Base-by-base conservation (phyloP, 2,797 vertebrate species). In the Crypturellus tataupa region DNA sequence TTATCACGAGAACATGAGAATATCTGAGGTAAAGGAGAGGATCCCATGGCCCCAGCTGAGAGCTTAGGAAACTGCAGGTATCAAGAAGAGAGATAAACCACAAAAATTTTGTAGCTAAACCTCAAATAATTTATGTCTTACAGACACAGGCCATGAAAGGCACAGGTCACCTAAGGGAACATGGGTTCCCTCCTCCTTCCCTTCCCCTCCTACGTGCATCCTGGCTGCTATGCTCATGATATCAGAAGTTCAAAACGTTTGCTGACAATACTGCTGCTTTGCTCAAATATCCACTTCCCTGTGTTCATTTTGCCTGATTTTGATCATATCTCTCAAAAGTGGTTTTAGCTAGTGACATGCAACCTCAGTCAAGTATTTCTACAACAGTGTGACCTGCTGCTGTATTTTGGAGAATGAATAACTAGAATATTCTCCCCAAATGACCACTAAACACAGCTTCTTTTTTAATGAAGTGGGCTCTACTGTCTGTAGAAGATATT, bases 191-290 rank as follows among this genome's bases (percentile, higher is more conserved):
- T n/a, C n/a, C n/a, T n/a, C n/a, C n/a, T 3, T 18, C 4, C 25
- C 53, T n/a, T 0, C 0, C n/a, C 29, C 82, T 85, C 27, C 51
- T 39, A 11, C 51, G 10, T 2, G 16, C 31, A 15, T 12, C 31
- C 60, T 33, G 69, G 29, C n/a, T 47, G 62, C 67, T 64, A 1
- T 0, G 0, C 20, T 25, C 51, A 3, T 12, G 65, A 27, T 58
- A 6, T 23, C 20, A 35, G 0, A 3, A 29, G 35, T 15, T 46
- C 80, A 79, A 5, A 29, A n/a, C 15, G 18, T 7, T 4, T 0
- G 1, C n/a, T 78, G 29, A 49, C 40, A 70, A 65, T 10, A 9
- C 13, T 25, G 13, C 23, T 60, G n/a, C 46, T 6, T 2, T 15
- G 12, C 56, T 79, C 39, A 53, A 25, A 24, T 14, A n/a, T 8